Evolutionary conservation across 2,888 invertebrate genomes (phyloP), one percentile per base, ranked within the genome.

Genomic region (Molorchus minor): DNA sequence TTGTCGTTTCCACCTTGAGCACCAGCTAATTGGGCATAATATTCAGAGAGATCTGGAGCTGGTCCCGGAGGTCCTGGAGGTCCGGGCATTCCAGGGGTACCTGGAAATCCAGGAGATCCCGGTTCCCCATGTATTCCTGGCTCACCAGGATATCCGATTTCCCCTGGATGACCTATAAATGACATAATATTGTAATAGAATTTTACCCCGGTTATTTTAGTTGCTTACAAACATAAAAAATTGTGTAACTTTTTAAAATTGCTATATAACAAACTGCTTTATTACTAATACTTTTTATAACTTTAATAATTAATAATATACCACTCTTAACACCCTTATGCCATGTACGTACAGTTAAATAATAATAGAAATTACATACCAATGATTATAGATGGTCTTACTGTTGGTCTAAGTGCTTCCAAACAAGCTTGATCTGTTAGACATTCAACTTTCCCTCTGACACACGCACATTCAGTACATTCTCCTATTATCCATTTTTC

Each of bases 391-490:
- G n/a, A n/a, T n/a, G n/a, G n/a, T n/a, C n/a, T n/a, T n/a, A n/a
- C n/a, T 59, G 71, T 71, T 1, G 74, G 68, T 53, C 70, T 62
- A 10, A 70, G 35, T 3, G 73, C 60, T 75, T 74, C 56, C 13
- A 75, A 78, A 74, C 90, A 89, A 67, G 82, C 84, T 1, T 75
- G 77, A 57, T 79, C 76, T 3, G 79, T 78, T 57, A 69, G 79
- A 71, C 88, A 88, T 44, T 83, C 80, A 38, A 90, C 85, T 36
- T 85, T 82, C 0, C 91, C 90, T 16, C 82, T 79, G 46, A 81
- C 80, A 75, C 94, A 94, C 40, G 85, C 83, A 75, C 94, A 94
- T 17, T 86, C 82, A 0, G 89, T 90, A 73, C 92, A 91, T 66
- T 86, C 84, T 74, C 88, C 89, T 67, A 88, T 87, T 53, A 80